A percentile compares a stretch with the other conserved stretches of the same genome.
Evolutionary conservation across 2,888 invertebrate species (phyloP).

Genomic region (Ormyrus pomaceus): DNA sequence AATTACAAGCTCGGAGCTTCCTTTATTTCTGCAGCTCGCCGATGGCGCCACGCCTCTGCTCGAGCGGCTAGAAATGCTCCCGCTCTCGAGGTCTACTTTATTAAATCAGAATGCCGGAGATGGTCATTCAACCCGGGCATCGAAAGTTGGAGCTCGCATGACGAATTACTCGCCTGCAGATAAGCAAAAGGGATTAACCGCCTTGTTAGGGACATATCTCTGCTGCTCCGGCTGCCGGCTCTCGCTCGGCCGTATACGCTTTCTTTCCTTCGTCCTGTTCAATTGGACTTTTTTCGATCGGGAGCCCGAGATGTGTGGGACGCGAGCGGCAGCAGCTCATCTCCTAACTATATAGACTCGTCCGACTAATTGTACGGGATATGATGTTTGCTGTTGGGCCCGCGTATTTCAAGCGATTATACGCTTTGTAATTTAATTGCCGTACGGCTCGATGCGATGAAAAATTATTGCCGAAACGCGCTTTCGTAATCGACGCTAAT

Average conservation of each 20-base stretch:
- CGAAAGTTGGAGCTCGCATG: slow-evolving; percentile 44
- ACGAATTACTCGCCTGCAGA: slow-evolving; percentile 52
- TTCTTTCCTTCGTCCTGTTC: slow-evolving; percentile 25
- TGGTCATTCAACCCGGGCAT: slow-evolving; percentile 49
- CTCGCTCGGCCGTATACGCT: slow-evolving; percentile 1
- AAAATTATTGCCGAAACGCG: too few species aligned
- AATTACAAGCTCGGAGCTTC: slow-evolving; percentile 23
- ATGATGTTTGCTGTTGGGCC: slow-evolving; percentile 17
- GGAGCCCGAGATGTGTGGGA: slow-evolving; percentile 25
- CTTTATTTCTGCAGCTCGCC: not conserved
- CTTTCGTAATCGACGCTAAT: too few species aligned
- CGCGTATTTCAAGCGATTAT: slow-evolving; percentile 12
- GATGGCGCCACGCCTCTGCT: slow-evolving; percentile 43
- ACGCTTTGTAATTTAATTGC: slow-evolving; percentile 25
- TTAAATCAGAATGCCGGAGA: slow-evolving; percentile 40
- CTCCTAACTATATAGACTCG: slow-evolving; percentile 20
- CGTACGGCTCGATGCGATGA: too few species aligned
- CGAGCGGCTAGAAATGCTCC: slow-evolving; percentile 10
- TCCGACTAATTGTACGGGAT: slow-evolving; percentile 45
- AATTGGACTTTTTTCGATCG: slow-evolving; percentile 23
- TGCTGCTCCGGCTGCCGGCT: not conserved
- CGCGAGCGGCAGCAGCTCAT: slow-evolving; percentile 16
- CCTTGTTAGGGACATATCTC: slow-evolving; percentile 45
- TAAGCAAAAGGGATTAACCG: slow-evolving; percentile 49
- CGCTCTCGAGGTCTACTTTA: slow-evolving; percentile 14